Conservation (phyloP, 2,113 vertebrate genomes). For the Lynx canadensis region DNA sequence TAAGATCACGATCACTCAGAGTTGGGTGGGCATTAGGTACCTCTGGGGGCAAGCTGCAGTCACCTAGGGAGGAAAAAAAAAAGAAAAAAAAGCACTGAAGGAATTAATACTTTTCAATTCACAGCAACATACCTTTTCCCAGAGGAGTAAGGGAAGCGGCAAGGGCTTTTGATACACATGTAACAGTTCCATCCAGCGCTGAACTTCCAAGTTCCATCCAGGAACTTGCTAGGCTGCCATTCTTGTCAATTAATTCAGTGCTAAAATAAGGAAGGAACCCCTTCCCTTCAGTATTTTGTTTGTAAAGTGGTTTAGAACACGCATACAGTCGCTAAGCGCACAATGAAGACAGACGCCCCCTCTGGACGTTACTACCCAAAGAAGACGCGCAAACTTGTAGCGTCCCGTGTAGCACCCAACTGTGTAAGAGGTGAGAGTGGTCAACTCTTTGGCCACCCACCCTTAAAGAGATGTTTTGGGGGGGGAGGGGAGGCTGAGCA, state of each 20-base stretch:
- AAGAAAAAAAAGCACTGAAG: background rate
- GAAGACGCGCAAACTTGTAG: rapidly evolving
- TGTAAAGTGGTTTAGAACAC: background rate
- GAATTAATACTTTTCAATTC: background rate
- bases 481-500: too few species aligned
- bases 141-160: background rate
- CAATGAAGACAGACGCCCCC: background rate
- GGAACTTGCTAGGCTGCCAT: background rate
- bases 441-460: background rate
- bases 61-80: constrained; percentile 26
- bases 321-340: background rate
- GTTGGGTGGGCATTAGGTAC: background rate
- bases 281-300: background rate
- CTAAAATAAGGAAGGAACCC: background rate
- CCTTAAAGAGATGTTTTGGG: background rate
- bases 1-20: rapidly evolving
- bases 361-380: background rate
- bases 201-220: background rate
- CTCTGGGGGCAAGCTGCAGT: constrained; percentile 12
- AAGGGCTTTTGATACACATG: background rate
- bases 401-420: rapidly evolving
- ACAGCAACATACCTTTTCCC: background rate
- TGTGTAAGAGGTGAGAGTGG: too few species aligned
- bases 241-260: background rate
- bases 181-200: background rate